A percentile compares a stretch with the other conserved stretches of the same genome.
phyloP scores from a whole-genome alignment of 1,140 invertebrate genomes.

The Drosophila navojoa region DNA sequence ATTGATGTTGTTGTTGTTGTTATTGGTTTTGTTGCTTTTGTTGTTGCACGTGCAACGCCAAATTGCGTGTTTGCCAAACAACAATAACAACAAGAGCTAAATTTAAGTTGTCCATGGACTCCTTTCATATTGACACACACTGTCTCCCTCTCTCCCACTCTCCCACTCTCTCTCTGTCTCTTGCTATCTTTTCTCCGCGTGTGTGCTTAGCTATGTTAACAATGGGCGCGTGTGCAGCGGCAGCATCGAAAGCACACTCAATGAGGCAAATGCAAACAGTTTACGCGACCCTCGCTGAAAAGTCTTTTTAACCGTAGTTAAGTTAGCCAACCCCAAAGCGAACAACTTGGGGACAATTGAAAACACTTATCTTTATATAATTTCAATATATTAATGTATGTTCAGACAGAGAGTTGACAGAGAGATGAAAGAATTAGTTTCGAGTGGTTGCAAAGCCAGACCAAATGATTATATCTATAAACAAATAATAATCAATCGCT shows the following conservation, averaged over 20 bases:
- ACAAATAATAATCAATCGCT: not conserved
- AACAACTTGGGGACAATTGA: not conserved
- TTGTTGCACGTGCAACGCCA: slow-evolving; percentile 47
- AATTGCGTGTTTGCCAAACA: slow-evolving; percentile 74
- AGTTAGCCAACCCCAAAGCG: no score
- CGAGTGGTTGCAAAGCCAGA: not conserved
- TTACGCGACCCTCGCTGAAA: slow-evolving; percentile 67
- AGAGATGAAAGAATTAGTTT: slow-evolving; percentile 23
- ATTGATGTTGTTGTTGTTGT: slow-evolving; percentile 53
- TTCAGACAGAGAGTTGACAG: slow-evolving; percentile 11
- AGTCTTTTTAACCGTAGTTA: not conserved
- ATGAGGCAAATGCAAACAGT: slow-evolving; percentile 75
- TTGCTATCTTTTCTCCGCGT: not conserved
- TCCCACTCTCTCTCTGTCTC: not conserved
- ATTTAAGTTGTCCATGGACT: slow-evolving; percentile 38
- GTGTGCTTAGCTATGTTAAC: slow-evolving; percentile 63
- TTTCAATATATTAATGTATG: slow-evolving; percentile 14
- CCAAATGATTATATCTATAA: not conserved
- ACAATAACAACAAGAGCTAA: slow-evolving; percentile 27
- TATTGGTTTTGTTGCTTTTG: slow-evolving; percentile 39
- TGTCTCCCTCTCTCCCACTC: not conserved
- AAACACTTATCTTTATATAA: slow-evolving; percentile 36
- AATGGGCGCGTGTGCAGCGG: slow-evolving; percentile 64
- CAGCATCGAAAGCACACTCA: slow-evolving; percentile 55
- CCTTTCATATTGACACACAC: slow-evolving; percentile 41